Percentiles rank a stretch among this genome's conserved stretches.
Conservation (phyloP, 2,888 invertebrate species). For the Silvanus unidentatus region DNA sequence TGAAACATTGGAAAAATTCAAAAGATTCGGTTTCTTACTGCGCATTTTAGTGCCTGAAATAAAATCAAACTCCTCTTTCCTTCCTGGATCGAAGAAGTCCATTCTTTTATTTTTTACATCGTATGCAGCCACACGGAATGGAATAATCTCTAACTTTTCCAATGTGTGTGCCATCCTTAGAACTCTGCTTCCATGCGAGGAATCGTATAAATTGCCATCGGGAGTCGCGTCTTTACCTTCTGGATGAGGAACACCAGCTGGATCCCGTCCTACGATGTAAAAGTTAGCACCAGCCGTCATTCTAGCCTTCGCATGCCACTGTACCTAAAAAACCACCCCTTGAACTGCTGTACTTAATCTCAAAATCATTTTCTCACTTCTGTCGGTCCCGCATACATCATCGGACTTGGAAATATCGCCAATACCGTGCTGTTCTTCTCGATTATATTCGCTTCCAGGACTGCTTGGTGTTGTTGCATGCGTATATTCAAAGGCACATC, state of each 20-base stretch:
- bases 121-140: slow-evolving; percentile 97
- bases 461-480: slow-evolving; percentile 87
- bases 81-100: slow-evolving; percentile 86
- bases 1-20: slow-evolving; percentile 5
- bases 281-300: slow-evolving; percentile 95
- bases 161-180: slow-evolving; percentile 90
- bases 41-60: slow-evolving; percentile 95
- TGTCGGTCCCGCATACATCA: slow-evolving; percentile 98
- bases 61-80: slow-evolving; percentile 89
- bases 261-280: slow-evolving; percentile 96
- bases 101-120: slow-evolving; percentile 75
- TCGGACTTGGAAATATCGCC: slow-evolving; percentile 97
- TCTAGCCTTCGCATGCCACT: slow-evolving; percentile 86
- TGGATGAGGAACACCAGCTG: slow-evolving; percentile 94
- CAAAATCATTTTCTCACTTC: slow-evolving; percentile 60
- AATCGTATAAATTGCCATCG: slow-evolving; percentile 82
- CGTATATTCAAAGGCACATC: slow-evolving; percentile 87
- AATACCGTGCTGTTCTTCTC: slow-evolving; percentile 79
- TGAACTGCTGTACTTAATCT: background rate
- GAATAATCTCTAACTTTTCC: slow-evolving; percentile 85
- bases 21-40: slow-evolving; percentile 42
- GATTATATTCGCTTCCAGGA: slow-evolving; percentile 74
- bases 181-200: slow-evolving; percentile 84
- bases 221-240: slow-evolving; percentile 49
- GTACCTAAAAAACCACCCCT: slow-evolving; percentile 38